Conservation (phyloP, 2,797 vertebrate species). For the Sebastolobus altivelis region DNA sequence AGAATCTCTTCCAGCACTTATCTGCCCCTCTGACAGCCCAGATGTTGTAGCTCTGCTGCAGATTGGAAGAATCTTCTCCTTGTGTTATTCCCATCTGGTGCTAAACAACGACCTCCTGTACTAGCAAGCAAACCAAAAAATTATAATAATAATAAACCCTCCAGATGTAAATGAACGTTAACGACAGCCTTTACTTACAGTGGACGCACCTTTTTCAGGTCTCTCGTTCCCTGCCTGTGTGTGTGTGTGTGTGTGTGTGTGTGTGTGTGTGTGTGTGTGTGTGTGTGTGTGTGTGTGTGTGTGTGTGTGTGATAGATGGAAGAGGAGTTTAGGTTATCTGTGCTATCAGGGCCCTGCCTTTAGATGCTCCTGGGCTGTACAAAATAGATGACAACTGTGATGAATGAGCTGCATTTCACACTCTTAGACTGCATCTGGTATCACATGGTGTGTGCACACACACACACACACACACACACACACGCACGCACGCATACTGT, state of each 20-base stretch:
- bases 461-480: slow-evolving; percentile 29
- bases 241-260: slow-evolving; percentile 20
- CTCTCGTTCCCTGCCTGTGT: neutral
- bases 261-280: slow-evolving; percentile 20
- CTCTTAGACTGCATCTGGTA: slow-evolving; percentile 55
- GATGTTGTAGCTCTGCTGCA: slow-evolving; percentile 14
- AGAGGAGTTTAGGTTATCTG: slow-evolving; percentile 71
- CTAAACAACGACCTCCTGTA: neutral
- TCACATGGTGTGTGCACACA: slow-evolving; percentile 15
- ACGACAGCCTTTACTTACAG: neutral
- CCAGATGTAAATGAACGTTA: neutral
- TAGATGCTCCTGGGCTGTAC: slow-evolving; percentile 68
- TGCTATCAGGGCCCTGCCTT: slow-evolving; percentile 64
- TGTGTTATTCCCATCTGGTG: slow-evolving; percentile 26
- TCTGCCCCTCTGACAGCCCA: slow-evolving; percentile 20
- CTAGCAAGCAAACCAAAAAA: neutral
- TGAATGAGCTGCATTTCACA: slow-evolving; percentile 74
- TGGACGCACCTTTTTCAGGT: neutral
- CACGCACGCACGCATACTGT: slow-evolving; percentile 31
- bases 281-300: slow-evolving; percentile 16
- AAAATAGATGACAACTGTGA: slow-evolving; percentile 72
- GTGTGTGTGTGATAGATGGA: slow-evolving; percentile 53
- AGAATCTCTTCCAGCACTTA: neutral
- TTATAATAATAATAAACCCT: neutral
- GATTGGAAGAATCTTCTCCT: slow-evolving; percentile 21